Percentiles rank a stretch among this genome's conserved stretches.
phyloP scores from a whole-genome alignment of 2,888 invertebrate species.

The Amphimallon solstitiale region DNA sequence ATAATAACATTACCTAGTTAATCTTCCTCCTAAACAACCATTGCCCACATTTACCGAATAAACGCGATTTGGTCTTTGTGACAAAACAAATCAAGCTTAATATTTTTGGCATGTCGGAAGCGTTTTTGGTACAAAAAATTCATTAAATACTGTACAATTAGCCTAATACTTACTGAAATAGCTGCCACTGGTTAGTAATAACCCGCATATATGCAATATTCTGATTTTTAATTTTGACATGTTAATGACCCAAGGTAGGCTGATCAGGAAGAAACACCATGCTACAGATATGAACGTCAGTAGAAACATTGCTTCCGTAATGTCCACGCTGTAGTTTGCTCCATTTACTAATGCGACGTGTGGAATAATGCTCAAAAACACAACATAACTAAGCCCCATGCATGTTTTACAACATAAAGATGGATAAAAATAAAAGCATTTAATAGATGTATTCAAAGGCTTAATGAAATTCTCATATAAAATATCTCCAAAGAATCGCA shows the following conservation, averaged over 20 bases:
- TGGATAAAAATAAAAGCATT: constrained; percentile 42
- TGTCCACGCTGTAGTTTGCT: constrained; percentile 35
- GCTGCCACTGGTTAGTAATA: constrained; percentile 40
- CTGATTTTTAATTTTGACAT: constrained; percentile 41
- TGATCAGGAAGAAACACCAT: constrained; percentile 43
- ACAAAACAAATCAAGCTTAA: too few relatives aligned
- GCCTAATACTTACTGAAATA: constrained; percentile 42
- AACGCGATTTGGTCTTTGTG: too few relatives aligned
- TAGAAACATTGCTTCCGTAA: constrained; percentile 42
- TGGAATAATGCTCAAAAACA: constrained; percentile 37
- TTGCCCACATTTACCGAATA: too few relatives aligned
- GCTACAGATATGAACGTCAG: constrained; percentile 42
- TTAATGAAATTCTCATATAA: constrained; percentile 38
- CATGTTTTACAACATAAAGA: constrained; percentile 41
- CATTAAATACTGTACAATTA: not conserved
- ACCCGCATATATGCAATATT: constrained; percentile 41
- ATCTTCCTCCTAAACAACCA: too few relatives aligned
- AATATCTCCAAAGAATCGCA: constrained; percentile 29
- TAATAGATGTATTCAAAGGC: constrained; percentile 40
- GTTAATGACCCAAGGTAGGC: constrained; percentile 42
- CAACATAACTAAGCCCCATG: constrained; percentile 38
- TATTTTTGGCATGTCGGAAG: too few relatives aligned
- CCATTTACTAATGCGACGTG: constrained; percentile 36
- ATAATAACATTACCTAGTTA: too few relatives aligned
- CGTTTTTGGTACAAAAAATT: not conserved